Percentiles rank a stretch among this genome's conserved stretches.
phyloP scores from a whole-genome alignment of 1,140 invertebrate species.

The Bombus soroeensis region DNA sequence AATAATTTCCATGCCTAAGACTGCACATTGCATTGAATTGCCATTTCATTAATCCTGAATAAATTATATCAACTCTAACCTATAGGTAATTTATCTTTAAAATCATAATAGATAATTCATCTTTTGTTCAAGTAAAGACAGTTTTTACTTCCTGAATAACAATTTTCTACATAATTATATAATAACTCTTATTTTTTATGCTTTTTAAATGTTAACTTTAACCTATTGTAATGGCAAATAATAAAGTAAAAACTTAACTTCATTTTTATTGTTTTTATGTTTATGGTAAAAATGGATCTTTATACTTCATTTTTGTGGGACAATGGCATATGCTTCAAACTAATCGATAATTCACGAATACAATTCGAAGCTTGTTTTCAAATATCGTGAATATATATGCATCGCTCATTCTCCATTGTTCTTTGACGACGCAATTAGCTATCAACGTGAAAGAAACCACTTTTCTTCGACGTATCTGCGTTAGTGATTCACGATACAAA shows the following conservation, averaged over 20 bases:
- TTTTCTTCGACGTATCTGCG: constrained; percentile 21
- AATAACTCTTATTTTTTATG: neutral
- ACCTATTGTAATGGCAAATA: neutral
- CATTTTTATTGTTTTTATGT: neutral
- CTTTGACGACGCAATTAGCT: constrained; percentile 34
- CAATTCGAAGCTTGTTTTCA: constrained; percentile 7
- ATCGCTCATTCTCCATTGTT: constrained; percentile 38
- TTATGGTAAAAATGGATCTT: neutral
- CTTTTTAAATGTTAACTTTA: neutral
- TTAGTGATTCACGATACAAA: constrained; percentile 53
- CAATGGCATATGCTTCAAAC: neutral
- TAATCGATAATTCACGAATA: constrained; percentile 19
- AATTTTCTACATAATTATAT: neutral
- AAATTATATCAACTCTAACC: neutral
- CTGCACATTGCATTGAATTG: neutral
- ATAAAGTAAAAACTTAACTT: neutral
- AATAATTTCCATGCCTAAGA: constrained; percentile 34
- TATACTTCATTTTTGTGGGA: neutral
- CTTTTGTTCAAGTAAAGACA: neutral
- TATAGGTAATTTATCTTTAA: neutral
- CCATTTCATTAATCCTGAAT: neutral
- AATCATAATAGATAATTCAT: too few species aligned
- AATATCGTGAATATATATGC: constrained; percentile 1
- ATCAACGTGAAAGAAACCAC: constrained; percentile 11
- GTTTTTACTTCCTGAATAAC: neutral